Conservation (phyloP, 2,888 invertebrate species). For the Cryptocephalus primarius region DNA sequence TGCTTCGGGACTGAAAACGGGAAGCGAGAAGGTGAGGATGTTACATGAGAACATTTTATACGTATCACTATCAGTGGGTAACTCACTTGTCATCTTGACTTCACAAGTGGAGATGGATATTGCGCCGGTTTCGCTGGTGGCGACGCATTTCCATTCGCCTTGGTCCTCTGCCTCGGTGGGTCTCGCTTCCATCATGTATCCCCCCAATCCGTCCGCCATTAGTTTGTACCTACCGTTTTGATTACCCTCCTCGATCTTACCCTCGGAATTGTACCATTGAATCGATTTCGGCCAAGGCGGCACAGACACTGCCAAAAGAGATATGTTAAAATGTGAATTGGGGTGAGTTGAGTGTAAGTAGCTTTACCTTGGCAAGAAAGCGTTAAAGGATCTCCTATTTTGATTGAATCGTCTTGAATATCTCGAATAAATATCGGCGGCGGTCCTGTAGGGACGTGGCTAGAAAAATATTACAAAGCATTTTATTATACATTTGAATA, state of each 20-base stretch:
- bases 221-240: slow-evolving; percentile 51
- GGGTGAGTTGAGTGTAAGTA: neutral
- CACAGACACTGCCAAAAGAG: slow-evolving; percentile 49
- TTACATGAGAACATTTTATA: too few relatives aligned
- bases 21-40: neutral
- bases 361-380: slow-evolving; percentile 63
- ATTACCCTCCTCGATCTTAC: slow-evolving; percentile 57
- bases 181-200: slow-evolving; percentile 64
- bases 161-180: slow-evolving; percentile 71
- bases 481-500: neutral
- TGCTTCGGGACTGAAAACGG: slow-evolving; percentile 71
- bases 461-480: slow-evolving; percentile 16
- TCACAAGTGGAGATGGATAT: slow-evolving; percentile 65
- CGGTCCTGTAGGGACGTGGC: slow-evolving; percentile 50
- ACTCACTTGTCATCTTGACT: slow-evolving; percentile 68
- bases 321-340: neutral
- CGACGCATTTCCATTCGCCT: slow-evolving; percentile 85
- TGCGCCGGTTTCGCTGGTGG: slow-evolving; percentile 62
- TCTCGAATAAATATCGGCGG: slow-evolving; percentile 71
- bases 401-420: slow-evolving; percentile 61
- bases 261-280: slow-evolving; percentile 78
- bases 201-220: slow-evolving; percentile 73
- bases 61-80: neutral
- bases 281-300: slow-evolving; percentile 79
- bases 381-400: slow-evolving; percentile 64